Conservation (phyloP, 2,797 vertebrate species). For the Rhinoraja longicauda region DNA sequence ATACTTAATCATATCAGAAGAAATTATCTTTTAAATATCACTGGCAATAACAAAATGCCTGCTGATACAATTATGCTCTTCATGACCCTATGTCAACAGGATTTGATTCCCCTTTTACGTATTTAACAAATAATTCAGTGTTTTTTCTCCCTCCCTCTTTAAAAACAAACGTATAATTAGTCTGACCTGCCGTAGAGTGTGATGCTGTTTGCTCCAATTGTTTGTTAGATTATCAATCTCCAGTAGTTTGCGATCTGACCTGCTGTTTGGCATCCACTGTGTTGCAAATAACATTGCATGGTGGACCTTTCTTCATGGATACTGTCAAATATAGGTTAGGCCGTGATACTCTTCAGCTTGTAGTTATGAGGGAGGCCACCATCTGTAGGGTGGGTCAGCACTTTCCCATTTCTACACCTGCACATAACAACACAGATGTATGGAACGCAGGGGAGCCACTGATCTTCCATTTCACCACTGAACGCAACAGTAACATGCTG, state of each 20-base stretch:
- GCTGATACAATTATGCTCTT: slow-evolving; percentile 21
- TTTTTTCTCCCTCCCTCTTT: background rate
- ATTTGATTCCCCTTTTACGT: slow-evolving; percentile 9
- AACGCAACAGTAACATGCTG: too few species aligned
- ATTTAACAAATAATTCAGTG: slow-evolving; percentile 11
- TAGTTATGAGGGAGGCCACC: too few species aligned
- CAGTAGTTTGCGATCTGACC: background rate
- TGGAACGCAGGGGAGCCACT: too few species aligned
- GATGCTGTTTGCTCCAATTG: background rate
- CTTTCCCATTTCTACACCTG: too few species aligned
- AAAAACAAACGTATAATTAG: slow-evolving; percentile 20
- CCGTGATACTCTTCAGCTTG: too few species aligned
- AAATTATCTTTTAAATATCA: background rate
- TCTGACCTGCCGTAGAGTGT: background rate
- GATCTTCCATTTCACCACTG: too few species aligned
- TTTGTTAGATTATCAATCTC: slow-evolving; percentile 4
- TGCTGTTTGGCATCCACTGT: slow-evolving; percentile 11
- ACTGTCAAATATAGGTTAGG: background rate
- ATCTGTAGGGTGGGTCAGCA: too few species aligned
- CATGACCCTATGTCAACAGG: slow-evolving; percentile 16
- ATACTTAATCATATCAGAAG: background rate
- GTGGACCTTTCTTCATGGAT: background rate
- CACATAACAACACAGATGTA: too few species aligned
- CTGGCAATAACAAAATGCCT: slow-evolving; percentile 4
- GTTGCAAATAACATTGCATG: slow-evolving; percentile 13